Evolutionary conservation across 2,888 invertebrate genomes (phyloP), one percentile per base, ranked within the genome.

Genomic region (Oegoconia quadripuncta): DNA sequence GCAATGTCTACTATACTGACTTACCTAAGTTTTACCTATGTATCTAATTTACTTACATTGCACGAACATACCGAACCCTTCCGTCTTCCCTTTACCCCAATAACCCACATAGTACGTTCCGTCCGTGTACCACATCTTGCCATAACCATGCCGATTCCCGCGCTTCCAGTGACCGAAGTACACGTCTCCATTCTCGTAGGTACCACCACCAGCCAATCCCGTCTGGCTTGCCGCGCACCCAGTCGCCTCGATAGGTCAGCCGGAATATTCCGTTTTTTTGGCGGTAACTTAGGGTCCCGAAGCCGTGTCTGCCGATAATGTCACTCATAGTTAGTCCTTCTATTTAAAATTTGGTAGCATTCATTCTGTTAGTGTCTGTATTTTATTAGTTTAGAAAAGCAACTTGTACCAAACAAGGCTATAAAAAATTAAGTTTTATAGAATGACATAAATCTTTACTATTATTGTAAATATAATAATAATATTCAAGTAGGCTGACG

Each of bases 101-200:
- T 88, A 84, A 0, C 93, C 93, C 33, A 89, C 89, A 45, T 92
- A 92, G 53, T 88, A 88, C 0, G 88, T 86, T 0, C 89, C 89
- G 52, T 91, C 73, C 0, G 64, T 53, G 49, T 90, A 90, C 90
- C 91, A 92, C 83, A 91, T 89, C 53, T 88, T 87, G 1, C 92
- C 92, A 44, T 87, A 90, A 0, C 91, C 91, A 12, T 90, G 78
- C 18, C 88, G 72, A 40, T 77, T 67, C 0, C 88, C 88, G 26
- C 73, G 64, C 42, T 74, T 77, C 71, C 88, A 88, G 50, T 83
- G 86, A 0, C 93, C 93, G 40, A 90, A 84, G 61, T 91, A 93
- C 12, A 89, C 87, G 46, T 89, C 88, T 0, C 89, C 90, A 42
- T 91, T 89, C 7, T 66, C 66, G 51, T n/a, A n/a, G n/a, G n/a